A percentile compares a stretch with the other conserved stretches of the same genome.
Conservation (phyloP, 37 sponge, comb jelly and placozoan species). For the Agelas oroides region DNA sequence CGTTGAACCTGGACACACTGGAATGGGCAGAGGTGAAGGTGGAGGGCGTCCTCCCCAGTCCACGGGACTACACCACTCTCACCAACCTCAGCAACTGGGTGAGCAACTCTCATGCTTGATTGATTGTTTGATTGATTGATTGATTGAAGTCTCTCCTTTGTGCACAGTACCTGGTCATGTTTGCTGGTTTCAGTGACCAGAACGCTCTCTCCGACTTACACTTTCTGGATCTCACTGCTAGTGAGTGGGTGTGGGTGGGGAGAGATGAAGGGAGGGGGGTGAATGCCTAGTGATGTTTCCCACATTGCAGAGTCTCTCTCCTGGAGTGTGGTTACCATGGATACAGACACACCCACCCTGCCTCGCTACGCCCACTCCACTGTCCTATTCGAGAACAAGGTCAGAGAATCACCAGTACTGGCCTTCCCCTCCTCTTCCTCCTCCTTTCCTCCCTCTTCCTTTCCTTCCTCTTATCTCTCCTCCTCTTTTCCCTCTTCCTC, state of each 20-base stretch:
- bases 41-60: slow-evolving; percentile 19
- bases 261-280: no score
- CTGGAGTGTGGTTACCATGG: slow-evolving; percentile 27
- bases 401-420: neutral
- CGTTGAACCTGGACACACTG: slow-evolving; percentile 38
- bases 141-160: no score
- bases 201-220: slow-evolving; percentile 60
- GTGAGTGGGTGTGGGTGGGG: neutral
- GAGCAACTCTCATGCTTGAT: slow-evolving; percentile 1
- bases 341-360: neutral
- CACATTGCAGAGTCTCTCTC: slow-evolving; percentile 13
- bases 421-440: no score
- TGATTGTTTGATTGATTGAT: no score
- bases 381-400: slow-evolving; percentile 37
- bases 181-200: slow-evolving; percentile 64
- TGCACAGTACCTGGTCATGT: slow-evolving; percentile 61
- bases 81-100: slow-evolving; percentile 47
- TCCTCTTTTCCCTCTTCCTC: no score
- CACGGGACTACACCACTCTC: slow-evolving; percentile 72
- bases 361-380: slow-evolving; percentile 42
- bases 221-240: slow-evolving; percentile 27
- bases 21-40: slow-evolving; percentile 48
- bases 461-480: no score
- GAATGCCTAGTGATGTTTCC: no score
- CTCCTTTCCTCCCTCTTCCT: no score